Evolutionary conservation across 2,888 invertebrate genomes (phyloP).

Genomic region (Pocota personata): DNA sequence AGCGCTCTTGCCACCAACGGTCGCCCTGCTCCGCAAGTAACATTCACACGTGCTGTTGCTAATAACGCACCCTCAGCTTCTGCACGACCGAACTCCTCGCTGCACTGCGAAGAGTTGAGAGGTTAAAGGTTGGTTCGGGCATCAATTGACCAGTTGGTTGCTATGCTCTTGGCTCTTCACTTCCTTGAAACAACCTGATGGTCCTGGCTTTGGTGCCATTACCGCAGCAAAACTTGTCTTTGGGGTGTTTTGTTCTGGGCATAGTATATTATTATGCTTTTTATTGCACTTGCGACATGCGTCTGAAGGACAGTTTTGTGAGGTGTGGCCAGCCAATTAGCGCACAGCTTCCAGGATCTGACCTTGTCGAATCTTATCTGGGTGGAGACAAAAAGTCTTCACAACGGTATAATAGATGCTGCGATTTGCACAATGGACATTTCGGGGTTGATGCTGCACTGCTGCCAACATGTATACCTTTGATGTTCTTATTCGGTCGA

Average conservation of each 20-base stretch:
- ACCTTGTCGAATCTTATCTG: neutral
- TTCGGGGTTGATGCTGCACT: neutral
- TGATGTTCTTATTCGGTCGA: neutral
- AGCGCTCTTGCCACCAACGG: neutral
- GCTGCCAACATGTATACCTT: neutral
- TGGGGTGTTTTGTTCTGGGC: neutral
- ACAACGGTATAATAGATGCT: constrained; percentile 2
- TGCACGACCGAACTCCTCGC: neutral
- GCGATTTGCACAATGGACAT: neutral
- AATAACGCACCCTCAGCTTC: neutral
- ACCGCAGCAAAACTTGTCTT: neutral
- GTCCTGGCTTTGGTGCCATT: neutral
- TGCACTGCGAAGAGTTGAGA: neutral
- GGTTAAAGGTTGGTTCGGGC: neutral
- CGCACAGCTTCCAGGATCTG: neutral
- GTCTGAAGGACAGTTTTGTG: neutral
- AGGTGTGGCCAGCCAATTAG: neutral
- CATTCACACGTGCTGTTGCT: neutral
- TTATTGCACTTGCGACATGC: constrained; percentile 1
- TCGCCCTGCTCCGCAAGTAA: neutral
- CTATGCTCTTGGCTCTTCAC: neutral
- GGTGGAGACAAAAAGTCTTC: neutral
- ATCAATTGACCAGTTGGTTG: neutral
- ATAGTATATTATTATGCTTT: neutral
- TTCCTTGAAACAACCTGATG: neutral